A percentile compares a stretch with the other conserved stretches of the same genome.
These are phyloP conservation scores for Zygaena filipendulae DNA, from an alignment of 2,888 invertebrate species.

Conservation along the genomic window DNA sequence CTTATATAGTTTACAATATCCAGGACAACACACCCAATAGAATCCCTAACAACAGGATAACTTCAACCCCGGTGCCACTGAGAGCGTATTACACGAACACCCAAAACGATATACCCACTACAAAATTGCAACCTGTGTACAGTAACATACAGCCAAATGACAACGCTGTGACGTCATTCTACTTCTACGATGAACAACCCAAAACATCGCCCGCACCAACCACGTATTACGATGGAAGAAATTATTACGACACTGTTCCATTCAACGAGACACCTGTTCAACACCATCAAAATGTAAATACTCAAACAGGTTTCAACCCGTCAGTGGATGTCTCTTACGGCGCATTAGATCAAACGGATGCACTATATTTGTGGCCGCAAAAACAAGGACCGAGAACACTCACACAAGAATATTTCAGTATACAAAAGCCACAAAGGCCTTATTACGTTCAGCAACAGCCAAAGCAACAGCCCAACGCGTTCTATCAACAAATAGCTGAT, in stretches of 20 bases:
- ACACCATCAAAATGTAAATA: constrained; percentile 33
- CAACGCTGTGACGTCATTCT: constrained; percentile 70
- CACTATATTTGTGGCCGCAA: constrained; percentile 59
- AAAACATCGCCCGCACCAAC: constrained; percentile 68
- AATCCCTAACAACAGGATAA: constrained; percentile 47
- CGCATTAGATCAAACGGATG: constrained; percentile 51
- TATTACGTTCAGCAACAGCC: constrained; percentile 48
- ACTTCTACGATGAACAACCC: constrained; percentile 74
- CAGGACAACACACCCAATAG: constrained; percentile 43
- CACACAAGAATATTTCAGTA: constrained; percentile 64
- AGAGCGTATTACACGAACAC: constrained; percentile 70
- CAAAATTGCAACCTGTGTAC: constrained; percentile 61
- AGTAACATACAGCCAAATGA: constrained; percentile 48
- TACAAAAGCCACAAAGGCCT: constrained; percentile 51
- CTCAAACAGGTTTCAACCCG: constrained; percentile 41
- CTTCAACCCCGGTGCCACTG: constrained; percentile 71
- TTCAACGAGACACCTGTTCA: constrained; percentile 25
- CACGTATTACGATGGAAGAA: constrained; percentile 53
- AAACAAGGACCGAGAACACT: constrained; percentile 60
- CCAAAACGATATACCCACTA: constrained; percentile 62
- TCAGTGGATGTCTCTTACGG: constrained; percentile 54
- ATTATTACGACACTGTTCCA: constrained; percentile 54
- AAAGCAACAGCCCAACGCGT: constrained; percentile 60
- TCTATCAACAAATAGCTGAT: constrained; percentile 73
- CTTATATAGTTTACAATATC: constrained; percentile 60